Evolutionary conservation across 2,113 vertebrate species (phyloP).

Genomic region (Aix galericulata): DNA sequence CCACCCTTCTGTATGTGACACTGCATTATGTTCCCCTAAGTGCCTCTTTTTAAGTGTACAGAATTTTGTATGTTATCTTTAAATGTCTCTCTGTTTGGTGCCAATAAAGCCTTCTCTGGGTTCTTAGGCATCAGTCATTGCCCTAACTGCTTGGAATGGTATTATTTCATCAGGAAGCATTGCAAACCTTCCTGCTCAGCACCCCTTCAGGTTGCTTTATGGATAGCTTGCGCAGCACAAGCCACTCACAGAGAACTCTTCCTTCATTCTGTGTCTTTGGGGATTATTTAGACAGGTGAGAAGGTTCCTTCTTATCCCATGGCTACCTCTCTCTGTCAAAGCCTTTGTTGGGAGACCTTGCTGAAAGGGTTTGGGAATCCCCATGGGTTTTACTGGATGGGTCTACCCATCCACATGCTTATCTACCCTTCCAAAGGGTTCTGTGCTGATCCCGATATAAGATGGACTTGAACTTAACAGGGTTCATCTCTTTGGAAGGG

Average conservation of each 20-base stretch:
- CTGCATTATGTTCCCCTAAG: background rate
- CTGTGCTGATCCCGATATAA: background rate
- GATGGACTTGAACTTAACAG: background rate
- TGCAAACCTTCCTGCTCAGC: background rate
- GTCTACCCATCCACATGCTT: background rate
- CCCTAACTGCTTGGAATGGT: background rate
- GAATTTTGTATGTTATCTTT: background rate
- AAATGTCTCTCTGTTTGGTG: background rate
- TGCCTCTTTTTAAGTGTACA: fast-evolving
- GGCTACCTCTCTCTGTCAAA: background rate
- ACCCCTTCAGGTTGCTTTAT: background rate
- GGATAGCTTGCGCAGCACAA: background rate
- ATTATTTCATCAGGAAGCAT: background rate
- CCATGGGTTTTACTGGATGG: background rate
- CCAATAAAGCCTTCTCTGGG: background rate
- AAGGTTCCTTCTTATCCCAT: background rate
- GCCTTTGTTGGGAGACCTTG: background rate
- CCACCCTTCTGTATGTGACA: no score
- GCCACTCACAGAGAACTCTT: background rate
- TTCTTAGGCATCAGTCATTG: background rate
- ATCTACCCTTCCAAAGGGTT: background rate
- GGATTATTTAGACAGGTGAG: background rate
- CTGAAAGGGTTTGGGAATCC: background rate
- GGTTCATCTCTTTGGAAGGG: background rate
- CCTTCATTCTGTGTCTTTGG: background rate